phyloP scores from a whole-genome alignment of 2,113 vertebrate species.

The Tragelaphus strepsiceros region DNA sequence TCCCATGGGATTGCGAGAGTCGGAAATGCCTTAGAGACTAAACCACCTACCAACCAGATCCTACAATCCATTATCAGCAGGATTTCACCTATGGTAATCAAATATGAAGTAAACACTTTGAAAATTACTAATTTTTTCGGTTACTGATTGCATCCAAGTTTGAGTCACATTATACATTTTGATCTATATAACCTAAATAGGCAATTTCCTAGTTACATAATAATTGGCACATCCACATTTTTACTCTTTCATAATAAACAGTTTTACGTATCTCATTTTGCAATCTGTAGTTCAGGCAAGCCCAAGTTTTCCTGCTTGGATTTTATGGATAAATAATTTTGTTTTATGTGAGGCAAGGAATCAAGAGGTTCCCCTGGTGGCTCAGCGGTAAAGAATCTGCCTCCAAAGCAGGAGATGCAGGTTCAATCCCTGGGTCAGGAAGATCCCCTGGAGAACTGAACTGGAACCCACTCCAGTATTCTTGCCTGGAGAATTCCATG shows the following conservation, averaged over 20 bases:
- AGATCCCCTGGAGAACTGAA: neutral
- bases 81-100: neutral
- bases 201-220: neutral
- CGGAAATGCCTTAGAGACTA: fast-evolving
- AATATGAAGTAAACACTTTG: neutral
- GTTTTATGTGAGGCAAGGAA: neutral
- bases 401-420: neutral
- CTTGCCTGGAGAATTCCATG: neutral
- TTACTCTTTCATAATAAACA: neutral
- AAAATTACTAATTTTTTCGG: neutral
- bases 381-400: neutral
- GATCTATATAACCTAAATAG: neutral
- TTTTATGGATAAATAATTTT: neutral
- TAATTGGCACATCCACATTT: neutral
- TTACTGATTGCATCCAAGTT: neutral
- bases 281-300: neutral
- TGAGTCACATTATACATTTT: neutral
- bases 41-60: neutral
- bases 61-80: neutral
- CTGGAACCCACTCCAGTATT: neutral
- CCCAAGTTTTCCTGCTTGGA: neutral
- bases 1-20: neutral
- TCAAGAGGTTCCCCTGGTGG: neutral
- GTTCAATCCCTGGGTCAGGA: neutral
- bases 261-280: neutral